Base-by-base conservation (phyloP, 2,797 vertebrate species). In the Jordanella pulchra region DNA sequence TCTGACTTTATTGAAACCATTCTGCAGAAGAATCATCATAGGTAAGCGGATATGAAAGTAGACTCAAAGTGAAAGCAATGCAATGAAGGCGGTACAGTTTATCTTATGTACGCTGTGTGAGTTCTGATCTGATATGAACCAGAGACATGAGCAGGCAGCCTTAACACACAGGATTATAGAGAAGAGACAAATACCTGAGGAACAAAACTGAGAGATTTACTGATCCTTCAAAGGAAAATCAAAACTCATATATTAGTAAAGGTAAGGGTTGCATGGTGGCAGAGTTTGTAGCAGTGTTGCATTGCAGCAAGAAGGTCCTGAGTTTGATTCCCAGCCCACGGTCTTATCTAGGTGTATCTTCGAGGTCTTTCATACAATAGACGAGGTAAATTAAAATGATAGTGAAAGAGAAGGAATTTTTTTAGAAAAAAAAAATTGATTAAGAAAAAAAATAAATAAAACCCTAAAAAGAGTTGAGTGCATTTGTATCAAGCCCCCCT, bases 101-200 rank as follows among this genome's bases (percentile, higher is more conserved):
- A 39, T 60, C 53, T 71, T n/a, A 55, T 32, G n/a, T 47, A 39
- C 17, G 0, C 32, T 71, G 55, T 3, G 14, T 64, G 55, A 18
- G 28, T 64, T 64, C 50, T 58, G 28, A 65, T 51, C 28, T 35
- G 27, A 53, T 69, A 17, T 63, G 32, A 70, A 54, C 7, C 28
- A 35, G 60, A 71, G 65, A 71, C 70, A 32, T 44, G n/a, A 76
- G 53, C 65, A 55, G 61, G 65, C 27, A 44, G 15, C 25, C 48
- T 66, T 47, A 71, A 21, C n/a, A 23, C 3, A 25, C 14, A 58
- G 63, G 50, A 42, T 17, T 53, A 77, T 25, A 13, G 32, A 67
- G 7, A 67, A 39, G 23, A 14, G 67, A 25, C 23, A 47, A 42
- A 18, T 47, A 60, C 32, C 61, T 60, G 15, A 53, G 7, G 25